phyloP scores from a whole-genome alignment of 2,888 invertebrate species.

The Andrena camellia region DNA sequence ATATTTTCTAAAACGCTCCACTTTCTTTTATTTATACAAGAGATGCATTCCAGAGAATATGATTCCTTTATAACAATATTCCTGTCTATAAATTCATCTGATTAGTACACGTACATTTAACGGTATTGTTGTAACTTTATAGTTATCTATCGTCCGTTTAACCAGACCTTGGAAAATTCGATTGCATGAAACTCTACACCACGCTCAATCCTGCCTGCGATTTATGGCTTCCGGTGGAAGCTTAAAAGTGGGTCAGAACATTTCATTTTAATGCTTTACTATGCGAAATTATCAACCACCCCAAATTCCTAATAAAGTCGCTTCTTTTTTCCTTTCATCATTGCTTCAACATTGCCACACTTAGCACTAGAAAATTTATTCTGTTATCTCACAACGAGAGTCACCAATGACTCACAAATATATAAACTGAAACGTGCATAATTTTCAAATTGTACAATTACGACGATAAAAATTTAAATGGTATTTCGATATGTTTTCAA shows the following conservation, averaged over 20 bases:
- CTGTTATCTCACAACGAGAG: not conserved
- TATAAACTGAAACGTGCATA: not conserved
- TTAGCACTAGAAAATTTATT: not conserved
- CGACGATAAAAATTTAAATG: not conserved
- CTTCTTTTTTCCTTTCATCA: not conserved
- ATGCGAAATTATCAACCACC: not conserved
- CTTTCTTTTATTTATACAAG: conserved; percentile 33
- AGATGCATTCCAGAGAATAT: not conserved
- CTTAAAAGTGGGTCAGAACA: conserved; percentile 35
- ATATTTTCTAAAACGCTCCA: conserved; percentile 42
- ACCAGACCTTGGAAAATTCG: conserved; percentile 5
- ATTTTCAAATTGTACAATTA: not conserved
- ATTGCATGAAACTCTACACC: conserved; percentile 17
- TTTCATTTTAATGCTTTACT: conserved; percentile 18
- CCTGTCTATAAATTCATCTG: not conserved
- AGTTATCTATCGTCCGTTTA: not conserved
- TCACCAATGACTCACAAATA: conserved; percentile 19
- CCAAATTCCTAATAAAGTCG: not conserved
- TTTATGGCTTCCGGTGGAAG: conserved; percentile 17
- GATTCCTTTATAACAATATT: conserved; percentile 2
- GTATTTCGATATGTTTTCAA: too few species aligned
- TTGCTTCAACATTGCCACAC: not conserved
- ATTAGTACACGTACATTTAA: not conserved
- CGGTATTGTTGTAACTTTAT: not conserved
- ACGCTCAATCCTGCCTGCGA: not conserved